Evolutionary conservation across 2,888 invertebrate genomes (phyloP), one percentile per base, ranked within the genome.

Genomic region (Suillia variegata): DNA sequence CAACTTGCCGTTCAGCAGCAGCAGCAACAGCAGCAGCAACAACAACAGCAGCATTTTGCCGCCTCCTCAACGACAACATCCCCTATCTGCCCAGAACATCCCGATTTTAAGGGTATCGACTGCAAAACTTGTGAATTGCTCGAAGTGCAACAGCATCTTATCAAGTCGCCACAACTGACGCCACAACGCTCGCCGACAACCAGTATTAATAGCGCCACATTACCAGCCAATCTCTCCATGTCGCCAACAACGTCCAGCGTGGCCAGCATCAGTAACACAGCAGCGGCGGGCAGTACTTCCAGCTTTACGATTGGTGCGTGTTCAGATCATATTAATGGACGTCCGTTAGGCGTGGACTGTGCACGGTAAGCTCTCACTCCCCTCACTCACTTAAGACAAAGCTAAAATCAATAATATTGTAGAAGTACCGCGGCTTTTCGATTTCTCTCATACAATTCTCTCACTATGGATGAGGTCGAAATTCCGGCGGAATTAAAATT

Each of bases 331-430:
- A 90, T 96, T 67, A 95, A 94, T 77, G 97, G 96, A 47, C 86
- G 96, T 67, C 94, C 94, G 1, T 92, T 94, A 68, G 96, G 96
- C 52, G 93, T 95, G 56, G 97, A 97, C 77, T 98, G 98, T 81
- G 88, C 94, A 17, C 76, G 82, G 82, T 82, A 74, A 77, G 77
- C 68, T n/a, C n/a, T n/a, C n/a, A n/a, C n/a, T n/a, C n/a, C 47
- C 4, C 22, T 31, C 31, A 31, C 12, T 31, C 31, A 31, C 31
- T 31, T 12, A 31, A 31, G 12, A 31, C 12, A 12, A 31, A 8
- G 31, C 31, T 31, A 31, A 12, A 31, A 5, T 8, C 31, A 5
- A 31, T 5, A 31, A 31, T 8, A 31, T 12, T 31, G 6, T 12
- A 31, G 12, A 31, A 8, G 31, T 31, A 31, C 12, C 12, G 5